Evolutionary conservation across 2,888 invertebrate species (phyloP).

Genomic region (Hypselothyrea guttata): DNA sequence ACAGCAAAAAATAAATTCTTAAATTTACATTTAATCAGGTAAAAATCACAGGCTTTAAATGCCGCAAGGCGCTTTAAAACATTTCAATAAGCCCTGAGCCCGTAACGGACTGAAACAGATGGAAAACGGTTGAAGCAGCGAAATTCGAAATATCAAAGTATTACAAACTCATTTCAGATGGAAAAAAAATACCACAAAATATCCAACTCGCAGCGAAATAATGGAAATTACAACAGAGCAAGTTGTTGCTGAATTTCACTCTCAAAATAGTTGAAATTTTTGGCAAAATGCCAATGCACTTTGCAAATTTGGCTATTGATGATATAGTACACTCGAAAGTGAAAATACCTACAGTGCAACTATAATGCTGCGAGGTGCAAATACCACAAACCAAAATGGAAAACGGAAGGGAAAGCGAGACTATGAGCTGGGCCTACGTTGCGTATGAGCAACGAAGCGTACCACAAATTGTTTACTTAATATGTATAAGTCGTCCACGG

Average conservation of each 20-base stretch:
- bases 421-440: constrained; percentile 44
- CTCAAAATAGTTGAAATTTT: constrained; percentile 6
- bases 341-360: constrained; percentile 41
- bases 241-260: constrained; percentile 27
- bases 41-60: no score
- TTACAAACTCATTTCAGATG: constrained; percentile 6
- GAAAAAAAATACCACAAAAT: constrained; percentile 15
- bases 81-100: background rate
- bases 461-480: constrained; percentile 36
- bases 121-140: no score
- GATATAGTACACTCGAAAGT: constrained; percentile 36
- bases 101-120: background rate
- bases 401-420: constrained; percentile 19
- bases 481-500: constrained; percentile 7
- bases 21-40: no score
- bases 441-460: constrained; percentile 47
- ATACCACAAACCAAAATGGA: constrained; percentile 1
- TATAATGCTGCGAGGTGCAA: constrained; percentile 1
- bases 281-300: constrained; percentile 16
- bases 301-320: constrained; percentile 30
- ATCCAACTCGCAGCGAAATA: constrained; percentile 7
- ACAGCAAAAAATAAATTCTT: no score
- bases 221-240: constrained; percentile 18
- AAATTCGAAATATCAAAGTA: constrained; percentile 7
- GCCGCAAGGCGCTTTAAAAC: no score